phyloP scores from a whole-genome alignment of 2,797 vertebrate genomes.

The Thunnus albacares region DNA sequence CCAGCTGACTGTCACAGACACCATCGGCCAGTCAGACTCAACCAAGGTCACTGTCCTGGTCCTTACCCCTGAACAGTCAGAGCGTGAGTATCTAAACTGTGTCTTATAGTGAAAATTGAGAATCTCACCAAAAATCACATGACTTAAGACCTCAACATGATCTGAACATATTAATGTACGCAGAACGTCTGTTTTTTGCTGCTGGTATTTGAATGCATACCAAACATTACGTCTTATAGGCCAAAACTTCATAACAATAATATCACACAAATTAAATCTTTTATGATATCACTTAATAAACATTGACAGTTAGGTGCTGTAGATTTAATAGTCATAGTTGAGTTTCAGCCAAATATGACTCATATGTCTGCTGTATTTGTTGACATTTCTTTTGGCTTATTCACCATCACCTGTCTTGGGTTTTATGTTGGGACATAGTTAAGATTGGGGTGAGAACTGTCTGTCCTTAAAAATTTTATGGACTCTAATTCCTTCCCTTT shows the following conservation, averaged over 20 bases:
- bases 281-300: background rate
- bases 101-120: background rate
- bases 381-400: slow-evolving; percentile 28
- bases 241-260: background rate
- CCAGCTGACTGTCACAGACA: slow-evolving; percentile 87
- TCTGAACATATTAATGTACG: background rate
- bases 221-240: background rate
- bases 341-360: slow-evolving; percentile 50
- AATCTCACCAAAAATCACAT: background rate
- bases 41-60: slow-evolving; percentile 89
- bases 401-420: slow-evolving; percentile 5
- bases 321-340: background rate
- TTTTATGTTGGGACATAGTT: slow-evolving; percentile 12
- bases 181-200: background rate
- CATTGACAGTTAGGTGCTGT: background rate
- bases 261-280: background rate
- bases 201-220: background rate
- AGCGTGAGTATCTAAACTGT: slow-evolving; percentile 84
- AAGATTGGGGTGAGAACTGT: background rate
- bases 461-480: too few relatives aligned
- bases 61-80: slow-evolving; percentile 91
- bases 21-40: slow-evolving; percentile 82
- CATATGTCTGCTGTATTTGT: slow-evolving; percentile 18
- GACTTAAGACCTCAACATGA: background rate
- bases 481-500: background rate